Conservation (phyloP, 2,797 vertebrate species). For the Distichodus sexfasciatus region DNA sequence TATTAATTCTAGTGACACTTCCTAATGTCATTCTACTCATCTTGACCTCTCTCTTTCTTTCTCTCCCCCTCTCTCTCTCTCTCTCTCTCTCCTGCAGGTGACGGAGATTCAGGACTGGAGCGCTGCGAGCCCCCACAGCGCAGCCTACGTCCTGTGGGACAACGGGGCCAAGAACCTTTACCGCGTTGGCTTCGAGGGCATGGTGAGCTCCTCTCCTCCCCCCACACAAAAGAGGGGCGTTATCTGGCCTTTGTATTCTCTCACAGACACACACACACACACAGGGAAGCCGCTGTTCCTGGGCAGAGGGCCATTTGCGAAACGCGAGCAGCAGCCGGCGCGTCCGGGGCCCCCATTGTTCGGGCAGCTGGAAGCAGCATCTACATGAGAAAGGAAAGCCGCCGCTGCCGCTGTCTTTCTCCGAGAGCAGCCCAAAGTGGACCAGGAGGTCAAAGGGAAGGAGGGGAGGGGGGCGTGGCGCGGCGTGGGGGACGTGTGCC, state of each 20-base stretch:
- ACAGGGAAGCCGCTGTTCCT: conserved; percentile 6
- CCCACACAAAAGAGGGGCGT: conserved; percentile 36
- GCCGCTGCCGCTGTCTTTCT: conserved; percentile 67
- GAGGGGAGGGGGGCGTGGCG: conserved; percentile 11
- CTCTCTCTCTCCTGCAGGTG: conserved; percentile 73
- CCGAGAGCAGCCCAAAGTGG: conserved; percentile 50
- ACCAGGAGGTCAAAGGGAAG: conserved; percentile 64
- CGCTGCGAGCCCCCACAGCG: conserved; percentile 95
- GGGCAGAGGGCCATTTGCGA: conserved; percentile 64
- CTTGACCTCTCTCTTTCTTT: background rate
- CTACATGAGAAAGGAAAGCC: conserved; percentile 77
- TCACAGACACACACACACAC: conserved; percentile 16
- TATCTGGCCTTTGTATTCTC: conserved; percentile 33
- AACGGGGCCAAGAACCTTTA: conserved; percentile 99
- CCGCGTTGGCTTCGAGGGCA: conserved; percentile 98
- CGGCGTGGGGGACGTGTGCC: conserved; percentile 42
- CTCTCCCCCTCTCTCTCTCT: background rate
- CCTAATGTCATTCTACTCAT: background rate
- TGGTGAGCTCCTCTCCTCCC: conserved; percentile 81
- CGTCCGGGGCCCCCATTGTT: conserved; percentile 68
- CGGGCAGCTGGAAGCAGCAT: conserved; percentile 72
- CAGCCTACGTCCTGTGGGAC: conserved; percentile 98
- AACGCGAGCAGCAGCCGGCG: conserved; percentile 67
- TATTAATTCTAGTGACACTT: background rate
- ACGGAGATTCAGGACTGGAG: conserved; percentile 99